Conservation (phyloP, 2,888 invertebrate species). For the Crocallis elinguaria region DNA sequence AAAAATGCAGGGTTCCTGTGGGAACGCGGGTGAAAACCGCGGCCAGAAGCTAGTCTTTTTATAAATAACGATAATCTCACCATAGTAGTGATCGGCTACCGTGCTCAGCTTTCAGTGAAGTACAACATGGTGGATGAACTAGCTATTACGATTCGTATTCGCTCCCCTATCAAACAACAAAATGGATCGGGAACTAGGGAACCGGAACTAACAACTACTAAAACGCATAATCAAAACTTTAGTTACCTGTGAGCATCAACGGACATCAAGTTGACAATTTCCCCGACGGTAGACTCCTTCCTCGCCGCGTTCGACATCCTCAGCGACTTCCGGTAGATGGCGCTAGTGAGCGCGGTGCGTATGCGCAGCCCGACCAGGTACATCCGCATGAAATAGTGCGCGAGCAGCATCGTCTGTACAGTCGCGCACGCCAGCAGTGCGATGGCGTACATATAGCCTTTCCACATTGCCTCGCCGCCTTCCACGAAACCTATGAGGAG, state of each 20-base stretch:
- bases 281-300: constrained; percentile 94
- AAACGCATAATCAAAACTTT: neutral
- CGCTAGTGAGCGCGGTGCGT: constrained; percentile 94
- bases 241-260: constrained; percentile 93
- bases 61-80: too few species aligned
- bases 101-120: too few species aligned
- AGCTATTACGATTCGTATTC: too few species aligned
- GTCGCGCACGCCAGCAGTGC: constrained; percentile 90
- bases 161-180: too few species aligned
- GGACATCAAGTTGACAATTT: constrained; percentile 96
- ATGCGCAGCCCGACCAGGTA: constrained; percentile 96
- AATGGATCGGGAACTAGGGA: too few species aligned
- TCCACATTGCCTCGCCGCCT: constrained; percentile 88
- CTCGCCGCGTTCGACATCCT: constrained; percentile 91
- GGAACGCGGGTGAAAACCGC: too few species aligned
- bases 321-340: constrained; percentile 94
- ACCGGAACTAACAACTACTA: too few species aligned
- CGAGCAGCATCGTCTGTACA: constrained; percentile 92
- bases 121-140: too few species aligned
- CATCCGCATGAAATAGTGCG: constrained; percentile 97
- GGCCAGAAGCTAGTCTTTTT: too few species aligned
- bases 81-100: too few species aligned
- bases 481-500: constrained; percentile 89
- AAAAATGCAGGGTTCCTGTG: too few species aligned
- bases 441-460: constrained; percentile 93